Conservation (phyloP, 2,113 vertebrate species). For the Salvelinus fontinalis region DNA sequence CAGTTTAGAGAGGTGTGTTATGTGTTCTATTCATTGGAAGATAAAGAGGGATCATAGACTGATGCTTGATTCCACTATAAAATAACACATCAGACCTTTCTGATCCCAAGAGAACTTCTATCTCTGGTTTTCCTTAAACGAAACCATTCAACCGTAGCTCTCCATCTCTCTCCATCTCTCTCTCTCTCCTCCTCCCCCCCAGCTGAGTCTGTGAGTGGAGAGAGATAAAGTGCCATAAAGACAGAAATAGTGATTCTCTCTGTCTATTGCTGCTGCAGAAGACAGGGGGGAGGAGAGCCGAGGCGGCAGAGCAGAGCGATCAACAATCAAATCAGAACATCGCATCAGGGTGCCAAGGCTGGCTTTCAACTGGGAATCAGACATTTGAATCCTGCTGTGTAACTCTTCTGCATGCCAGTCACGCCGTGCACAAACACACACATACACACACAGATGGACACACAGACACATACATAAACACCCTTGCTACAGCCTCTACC, state of each 20-base stretch:
- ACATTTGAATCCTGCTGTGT: slow-evolving; percentile 28
- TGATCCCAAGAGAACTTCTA: too few relatives aligned
- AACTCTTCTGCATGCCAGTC: slow-evolving; percentile 15
- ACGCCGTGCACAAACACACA: slow-evolving; percentile 4
- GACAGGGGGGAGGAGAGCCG: not conserved
- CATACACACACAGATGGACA: slow-evolving; percentile 1
- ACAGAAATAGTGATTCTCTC: not conserved
- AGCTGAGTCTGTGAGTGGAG: not conserved
- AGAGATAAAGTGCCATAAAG: not conserved
- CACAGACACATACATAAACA: slow-evolving; percentile 28
- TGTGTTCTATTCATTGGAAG: too few relatives aligned
- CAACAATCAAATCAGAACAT: slow-evolving; percentile 32
- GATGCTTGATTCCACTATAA: too few relatives aligned
- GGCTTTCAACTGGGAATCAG: slow-evolving; percentile 35
- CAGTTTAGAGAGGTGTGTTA: too few relatives aligned
- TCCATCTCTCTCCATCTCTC: too few relatives aligned
- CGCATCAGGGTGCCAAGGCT: slow-evolving; percentile 22
- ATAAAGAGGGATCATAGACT: too few relatives aligned
- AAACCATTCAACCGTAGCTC: too few relatives aligned
- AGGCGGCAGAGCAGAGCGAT: slow-evolving; percentile 23
- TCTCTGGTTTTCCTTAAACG: too few relatives aligned
- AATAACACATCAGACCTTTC: too few relatives aligned
- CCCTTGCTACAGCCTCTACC: not conserved
- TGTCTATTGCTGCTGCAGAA: not conserved
- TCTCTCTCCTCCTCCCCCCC: too few relatives aligned